phyloP scores from a whole-genome alignment of 2,888 invertebrate species.

The Miltochrista miniata region DNA sequence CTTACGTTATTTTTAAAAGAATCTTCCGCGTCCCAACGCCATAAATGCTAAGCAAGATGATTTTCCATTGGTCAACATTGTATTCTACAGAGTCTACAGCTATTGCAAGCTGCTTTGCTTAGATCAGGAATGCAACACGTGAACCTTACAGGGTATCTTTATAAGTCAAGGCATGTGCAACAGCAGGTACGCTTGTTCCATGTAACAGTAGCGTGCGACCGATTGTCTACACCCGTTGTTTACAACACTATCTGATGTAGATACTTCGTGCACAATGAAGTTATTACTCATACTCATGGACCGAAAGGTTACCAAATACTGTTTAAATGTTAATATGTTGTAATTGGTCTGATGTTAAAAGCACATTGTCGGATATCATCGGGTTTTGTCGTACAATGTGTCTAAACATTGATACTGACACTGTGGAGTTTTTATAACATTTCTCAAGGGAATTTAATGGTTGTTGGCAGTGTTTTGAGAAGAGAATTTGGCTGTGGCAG shows the following conservation, averaged over 20 bases:
- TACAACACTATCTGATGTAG: conserved; percentile 26
- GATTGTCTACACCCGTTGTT: conserved; percentile 36
- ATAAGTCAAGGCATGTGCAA: conserved; percentile 48
- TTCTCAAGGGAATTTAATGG: no score
- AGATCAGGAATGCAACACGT: neutral
- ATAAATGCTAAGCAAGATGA: no score
- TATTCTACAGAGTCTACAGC: no score
- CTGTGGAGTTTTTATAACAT: no score
- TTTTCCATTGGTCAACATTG: no score
- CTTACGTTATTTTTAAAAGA: no score
- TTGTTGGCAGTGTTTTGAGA: no score
- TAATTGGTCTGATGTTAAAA: conserved; percentile 3
- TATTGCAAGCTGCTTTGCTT: neutral
- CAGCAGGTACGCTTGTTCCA: conserved; percentile 20
- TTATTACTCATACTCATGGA: conserved; percentile 18
- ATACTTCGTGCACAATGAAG: conserved; percentile 13
- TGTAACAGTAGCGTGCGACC: conserved; percentile 48
- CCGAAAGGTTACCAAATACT: conserved; percentile 1
- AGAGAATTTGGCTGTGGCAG: no score
- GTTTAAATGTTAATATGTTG: neutral
- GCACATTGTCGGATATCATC: neutral
- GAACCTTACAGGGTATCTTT: conserved; percentile 4
- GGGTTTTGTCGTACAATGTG: neutral
- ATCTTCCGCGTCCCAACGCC: no score
- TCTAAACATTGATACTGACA: no score